Base-by-base conservation (phyloP, 2,113 vertebrate species). In the Rhipidura dahli region DNA sequence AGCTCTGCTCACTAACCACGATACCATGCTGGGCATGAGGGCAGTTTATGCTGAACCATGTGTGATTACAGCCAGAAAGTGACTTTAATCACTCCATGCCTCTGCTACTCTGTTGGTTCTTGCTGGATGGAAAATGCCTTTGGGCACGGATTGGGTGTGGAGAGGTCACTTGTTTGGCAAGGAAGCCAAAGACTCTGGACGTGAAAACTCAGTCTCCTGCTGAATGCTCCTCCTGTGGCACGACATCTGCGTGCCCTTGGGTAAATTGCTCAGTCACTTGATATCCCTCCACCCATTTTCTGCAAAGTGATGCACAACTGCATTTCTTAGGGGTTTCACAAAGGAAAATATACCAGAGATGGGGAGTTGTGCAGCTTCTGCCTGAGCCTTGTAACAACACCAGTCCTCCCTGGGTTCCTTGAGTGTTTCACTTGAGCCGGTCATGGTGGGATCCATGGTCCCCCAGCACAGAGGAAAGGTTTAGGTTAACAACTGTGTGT, bases 11-110 rank as follows among this genome's bases (percentile, higher is more conserved):
- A 0, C 45, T 8, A 10, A 9, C 50, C 26, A 3, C 3, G 42
- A 16, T 4, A 9, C n/a, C 15, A 2, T 5, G 1, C 22, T 27
- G 23, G 2, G 5, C n/a, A 23, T 1, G 27, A 13, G 50, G 53
- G 59, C 22, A 20, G 11, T 5, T n/a, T 9, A 1, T 50, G 54
- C 64, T 54, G 82, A 53, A 4, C 56, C 39, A 9, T 0, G 17
- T 24, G 10, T 27, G 39, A 1, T 7, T 8, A 16, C 33, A 69
- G 60, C 24, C 7, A 2, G 15, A 24, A 10, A 10, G 15, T 13
- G 28, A 3, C 30, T 65, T 47, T 9, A n/a, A 37, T 21, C 44
- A 11, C 8, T 22, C 27, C 37, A 0, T 20, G 30, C 13, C 65
- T 66, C 76, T 64, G 31, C 49, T 75, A 5, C n/a, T 51, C 72